phyloP scores from a whole-genome alignment of 64 coral and sea anemone species.

The Montipora capricornis region DNA sequence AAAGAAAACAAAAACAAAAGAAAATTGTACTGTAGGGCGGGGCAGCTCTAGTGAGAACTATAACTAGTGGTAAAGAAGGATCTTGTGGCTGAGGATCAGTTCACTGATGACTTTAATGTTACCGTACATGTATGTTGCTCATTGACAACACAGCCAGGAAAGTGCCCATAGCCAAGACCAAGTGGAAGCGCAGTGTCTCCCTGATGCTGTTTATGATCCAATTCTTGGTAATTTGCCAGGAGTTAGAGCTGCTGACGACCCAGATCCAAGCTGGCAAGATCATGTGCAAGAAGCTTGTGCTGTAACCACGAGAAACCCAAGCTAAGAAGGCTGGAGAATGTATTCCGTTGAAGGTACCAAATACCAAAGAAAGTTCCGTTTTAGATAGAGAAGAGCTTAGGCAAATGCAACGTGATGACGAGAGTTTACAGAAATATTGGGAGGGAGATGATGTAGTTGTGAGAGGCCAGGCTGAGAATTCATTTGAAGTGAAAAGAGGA shows the following conservation, averaged over 20 bases:
- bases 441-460: background rate
- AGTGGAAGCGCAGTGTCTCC: conserved; percentile 70
- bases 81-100: no score
- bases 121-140: no score
- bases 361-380: background rate
- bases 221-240: background rate
- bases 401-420: conserved; percentile 9
- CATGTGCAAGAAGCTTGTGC: conserved; percentile 13
- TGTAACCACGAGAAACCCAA: no score
- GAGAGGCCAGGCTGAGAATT: background rate
- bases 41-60: no score
- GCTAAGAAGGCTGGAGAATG: no score
- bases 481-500: background rate
- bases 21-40: no score
- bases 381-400: background rate
- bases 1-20: no score
- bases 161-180: conserved; percentile 24
- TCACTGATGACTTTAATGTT: no score
- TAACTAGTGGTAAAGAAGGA: background rate
- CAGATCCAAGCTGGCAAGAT: conserved; percentile 31
- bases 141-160: background rate
- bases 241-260: conserved; percentile 24
- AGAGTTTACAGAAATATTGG: conserved; percentile 13
- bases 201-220: conserved; percentile 32
- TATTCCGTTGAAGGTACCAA: no score